Conservation (phyloP, 2,888 invertebrate genomes). For the Mesorhabditis sp. region DNA sequence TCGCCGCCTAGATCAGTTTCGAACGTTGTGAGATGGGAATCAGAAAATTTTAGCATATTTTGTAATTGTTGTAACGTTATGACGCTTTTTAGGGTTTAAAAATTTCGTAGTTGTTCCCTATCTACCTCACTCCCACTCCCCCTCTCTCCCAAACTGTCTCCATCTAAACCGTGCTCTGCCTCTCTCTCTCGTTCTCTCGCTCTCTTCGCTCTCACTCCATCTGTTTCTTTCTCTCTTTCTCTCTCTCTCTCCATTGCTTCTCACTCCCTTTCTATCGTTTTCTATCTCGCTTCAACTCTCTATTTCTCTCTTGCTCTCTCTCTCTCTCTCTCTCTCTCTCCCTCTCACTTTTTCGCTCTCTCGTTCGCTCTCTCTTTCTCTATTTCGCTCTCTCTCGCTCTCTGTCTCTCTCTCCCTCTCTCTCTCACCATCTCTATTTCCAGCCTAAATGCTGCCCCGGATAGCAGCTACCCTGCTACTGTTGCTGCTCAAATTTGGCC, state of each 20-base stretch:
- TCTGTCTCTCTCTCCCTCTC: background rate
- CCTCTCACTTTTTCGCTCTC: background rate
- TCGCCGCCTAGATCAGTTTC: too few relatives aligned
- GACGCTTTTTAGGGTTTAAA: background rate
- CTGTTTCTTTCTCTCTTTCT: background rate
- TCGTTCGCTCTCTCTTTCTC: constrained; percentile 1
- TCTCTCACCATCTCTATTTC: background rate
- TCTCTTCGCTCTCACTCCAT: background rate
- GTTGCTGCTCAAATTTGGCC: background rate
- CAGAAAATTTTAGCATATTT: background rate
- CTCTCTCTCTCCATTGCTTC: background rate
- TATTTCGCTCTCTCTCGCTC: background rate
- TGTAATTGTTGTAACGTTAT: background rate
- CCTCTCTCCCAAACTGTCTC: background rate
- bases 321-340: too few relatives aligned
- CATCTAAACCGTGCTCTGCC: background rate
- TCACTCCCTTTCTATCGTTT: background rate
- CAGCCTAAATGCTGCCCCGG: background rate
- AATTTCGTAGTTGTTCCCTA: background rate
- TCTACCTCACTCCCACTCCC: background rate
- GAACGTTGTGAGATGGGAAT: too few relatives aligned
- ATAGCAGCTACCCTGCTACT: background rate
- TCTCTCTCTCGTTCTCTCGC: background rate
- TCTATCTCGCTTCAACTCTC: background rate
- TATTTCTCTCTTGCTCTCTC: background rate